phyloP scores from a whole-genome alignment of 2,797 vertebrate genomes.

The Huso huso region DNA sequence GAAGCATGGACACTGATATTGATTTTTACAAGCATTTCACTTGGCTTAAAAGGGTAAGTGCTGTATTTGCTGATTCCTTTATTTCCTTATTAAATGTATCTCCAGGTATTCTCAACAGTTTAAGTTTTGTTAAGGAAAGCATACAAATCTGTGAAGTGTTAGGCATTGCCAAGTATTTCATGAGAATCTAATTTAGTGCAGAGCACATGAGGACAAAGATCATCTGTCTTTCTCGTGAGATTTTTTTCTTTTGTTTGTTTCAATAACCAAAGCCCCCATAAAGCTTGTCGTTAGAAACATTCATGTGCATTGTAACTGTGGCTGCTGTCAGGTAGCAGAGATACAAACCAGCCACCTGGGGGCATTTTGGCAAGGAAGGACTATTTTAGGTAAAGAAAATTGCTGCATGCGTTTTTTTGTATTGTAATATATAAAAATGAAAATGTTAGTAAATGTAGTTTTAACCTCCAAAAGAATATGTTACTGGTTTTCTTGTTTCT shows the following conservation, averaged over 20 bases:
- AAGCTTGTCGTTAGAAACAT: background rate
- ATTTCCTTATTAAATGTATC: conserved; percentile 3
- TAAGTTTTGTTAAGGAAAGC: conserved; percentile 8
- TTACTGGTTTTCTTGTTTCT: no score
- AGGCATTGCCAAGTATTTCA: conserved; percentile 33
- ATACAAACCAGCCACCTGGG: background rate
- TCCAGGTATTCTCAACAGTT: conserved; percentile 10
- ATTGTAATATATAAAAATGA: no score
- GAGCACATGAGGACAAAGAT: conserved; percentile 26
- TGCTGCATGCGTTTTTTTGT: no score
- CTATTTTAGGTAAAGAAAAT: background rate
- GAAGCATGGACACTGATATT: conserved; percentile 90
- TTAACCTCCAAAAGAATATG: no score
- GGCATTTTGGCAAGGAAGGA: background rate
- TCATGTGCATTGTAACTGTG: background rate
- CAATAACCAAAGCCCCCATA: background rate
- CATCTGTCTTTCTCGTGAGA: conserved; percentile 48
- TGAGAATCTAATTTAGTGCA: conserved; percentile 41
- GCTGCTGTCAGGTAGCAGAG: background rate
- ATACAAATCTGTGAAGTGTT: conserved; percentile 13
- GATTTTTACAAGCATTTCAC: conserved; percentile 95
- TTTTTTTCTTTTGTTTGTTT: background rate
- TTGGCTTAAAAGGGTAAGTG: conserved; percentile 93
- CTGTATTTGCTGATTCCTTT: conserved; percentile 33
- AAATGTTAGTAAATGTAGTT: no score